Evolutionary conservation across 1,140 invertebrate genomes (phyloP).

Genomic region (Tetragnatha versicolor): DNA sequence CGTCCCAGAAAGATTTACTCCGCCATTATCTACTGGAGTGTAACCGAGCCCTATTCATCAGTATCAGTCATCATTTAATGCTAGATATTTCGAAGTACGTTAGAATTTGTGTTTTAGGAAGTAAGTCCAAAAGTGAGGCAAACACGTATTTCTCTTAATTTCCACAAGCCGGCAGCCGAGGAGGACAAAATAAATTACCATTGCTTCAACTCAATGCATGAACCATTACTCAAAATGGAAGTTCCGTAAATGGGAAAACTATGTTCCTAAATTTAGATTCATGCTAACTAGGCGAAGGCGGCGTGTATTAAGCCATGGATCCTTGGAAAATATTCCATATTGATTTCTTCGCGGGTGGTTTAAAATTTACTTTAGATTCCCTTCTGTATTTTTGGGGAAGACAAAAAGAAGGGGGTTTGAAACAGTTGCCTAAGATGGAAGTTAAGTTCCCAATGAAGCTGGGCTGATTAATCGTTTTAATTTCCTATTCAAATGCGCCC

Average conservation of each 20-base stretch:
- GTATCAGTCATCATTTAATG: constrained; percentile 42
- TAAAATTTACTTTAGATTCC: constrained; percentile 42
- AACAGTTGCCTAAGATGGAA: constrained; percentile 3
- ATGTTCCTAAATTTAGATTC: constrained; percentile 53
- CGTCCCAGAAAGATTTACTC: not conserved
- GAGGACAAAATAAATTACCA: constrained; percentile 48
- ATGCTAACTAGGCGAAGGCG: constrained; percentile 45
- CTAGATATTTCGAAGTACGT: constrained; percentile 30
- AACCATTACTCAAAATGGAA: constrained; percentile 53
- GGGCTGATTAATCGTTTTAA: constrained; percentile 41
- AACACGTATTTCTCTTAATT: constrained; percentile 46
- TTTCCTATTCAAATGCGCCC: constrained; percentile 35
- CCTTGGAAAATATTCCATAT: constrained; percentile 30
- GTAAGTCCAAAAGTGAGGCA: constrained; percentile 42
- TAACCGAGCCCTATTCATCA: constrained; percentile 21
- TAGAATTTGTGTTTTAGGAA: constrained; percentile 34
- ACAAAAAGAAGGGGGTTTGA: constrained; percentile 34
- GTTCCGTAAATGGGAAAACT: constrained; percentile 53
- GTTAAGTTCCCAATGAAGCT: constrained; percentile 20
- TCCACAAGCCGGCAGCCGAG: constrained; percentile 11
- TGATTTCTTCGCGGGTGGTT: constrained; percentile 44
- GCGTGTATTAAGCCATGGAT: constrained; percentile 21
- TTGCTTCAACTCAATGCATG: constrained; percentile 39
- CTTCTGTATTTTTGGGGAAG: constrained; percentile 25
- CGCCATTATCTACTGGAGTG: not conserved